These are phyloP conservation scores for Papilio gigon DNA, from an alignment of 2,888 invertebrate species.

Conservation along the genomic window DNA sequence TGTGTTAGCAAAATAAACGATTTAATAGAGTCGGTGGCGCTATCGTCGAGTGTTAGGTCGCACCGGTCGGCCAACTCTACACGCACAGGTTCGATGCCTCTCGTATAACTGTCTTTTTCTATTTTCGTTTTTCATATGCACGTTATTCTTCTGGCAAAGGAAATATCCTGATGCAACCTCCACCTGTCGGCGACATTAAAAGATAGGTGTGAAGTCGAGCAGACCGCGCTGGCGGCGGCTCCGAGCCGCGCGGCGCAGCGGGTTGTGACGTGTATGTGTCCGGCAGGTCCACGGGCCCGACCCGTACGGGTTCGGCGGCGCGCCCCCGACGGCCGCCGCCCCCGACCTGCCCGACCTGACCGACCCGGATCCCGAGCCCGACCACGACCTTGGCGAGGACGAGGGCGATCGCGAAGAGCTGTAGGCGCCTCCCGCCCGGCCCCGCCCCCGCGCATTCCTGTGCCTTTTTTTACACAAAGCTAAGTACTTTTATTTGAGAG, in stretches of 20 bases:
- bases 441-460: neutral
- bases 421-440: slow-evolving; percentile 48
- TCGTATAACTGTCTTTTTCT: too few relatives aligned
- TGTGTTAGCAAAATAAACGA: neutral
- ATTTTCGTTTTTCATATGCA: too few relatives aligned
- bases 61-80: too few relatives aligned
- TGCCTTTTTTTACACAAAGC: neutral
- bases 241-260: too few relatives aligned
- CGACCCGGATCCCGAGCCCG: slow-evolving; percentile 44
- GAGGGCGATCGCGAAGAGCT: slow-evolving; percentile 56
- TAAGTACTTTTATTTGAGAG: neutral
- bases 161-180: too few relatives aligned
- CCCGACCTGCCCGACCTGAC: slow-evolving; percentile 47
- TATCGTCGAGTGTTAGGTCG: too few relatives aligned
- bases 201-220: too few relatives aligned
- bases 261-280: neutral
- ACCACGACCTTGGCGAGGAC: slow-evolving; percentile 46
- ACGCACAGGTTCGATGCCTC: too few relatives aligned
- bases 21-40: too few relatives aligned
- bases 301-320: slow-evolving; percentile 74
- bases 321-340: slow-evolving; percentile 46
- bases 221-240: too few relatives aligned
- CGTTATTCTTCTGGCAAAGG: too few relatives aligned
- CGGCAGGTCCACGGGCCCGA: slow-evolving; percentile 72
- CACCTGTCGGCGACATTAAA: too few relatives aligned